Base-by-base conservation (phyloP, 2,113 vertebrate genomes). In the Zosterops hypoxanthus region DNA sequence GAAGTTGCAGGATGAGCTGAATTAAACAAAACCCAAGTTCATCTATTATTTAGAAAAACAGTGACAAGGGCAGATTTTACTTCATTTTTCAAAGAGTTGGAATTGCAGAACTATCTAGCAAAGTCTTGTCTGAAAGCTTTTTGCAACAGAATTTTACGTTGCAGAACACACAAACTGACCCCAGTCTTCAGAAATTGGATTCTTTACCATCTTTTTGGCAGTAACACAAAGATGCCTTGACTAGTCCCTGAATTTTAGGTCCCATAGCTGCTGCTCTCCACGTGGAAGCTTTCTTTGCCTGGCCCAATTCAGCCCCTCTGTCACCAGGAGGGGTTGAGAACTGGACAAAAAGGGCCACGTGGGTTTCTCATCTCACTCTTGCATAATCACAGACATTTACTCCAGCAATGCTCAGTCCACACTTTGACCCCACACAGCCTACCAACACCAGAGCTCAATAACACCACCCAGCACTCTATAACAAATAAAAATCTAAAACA, bases 11-110 rank as follows among this genome's bases (percentile, higher is more conserved):
- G 78, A 82, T 13, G 34, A 93, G 79, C 18, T 46, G 53, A 88
- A 95, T 92, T 88, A 91, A 94, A 90, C 86, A 82, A 94, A 85
- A 57, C 53, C 36, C 46, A 89, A 88, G 24, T 83, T 73, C 59
- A 81, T 90, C 85, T 78, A 70, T 79, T 82, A 94, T 84, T 83
- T 77, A 94, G 63, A 60, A 68, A n/a, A 47, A 61, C 57, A 55
- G 47, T 0, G 1, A 76, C 55, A 77, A 82, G 65, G 55, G 36
- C 41, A 73, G 52, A 71, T 64, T 68, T 59, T 9, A 66, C 53
- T 93, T 69, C 15, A 31, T 63, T 86, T 94, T 88, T 76, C 59
- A 69, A 86, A 53, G 49, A 86, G 31, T 34, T 80, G 22, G 47
- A 49, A 47, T 8, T 55, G 55, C 63, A 56, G 39, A 53, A 44